Percentiles rank a stretch among this genome's conserved stretches.
Conservation (phyloP, 2,888 invertebrate species). For the Pyrrhia umbra region DNA sequence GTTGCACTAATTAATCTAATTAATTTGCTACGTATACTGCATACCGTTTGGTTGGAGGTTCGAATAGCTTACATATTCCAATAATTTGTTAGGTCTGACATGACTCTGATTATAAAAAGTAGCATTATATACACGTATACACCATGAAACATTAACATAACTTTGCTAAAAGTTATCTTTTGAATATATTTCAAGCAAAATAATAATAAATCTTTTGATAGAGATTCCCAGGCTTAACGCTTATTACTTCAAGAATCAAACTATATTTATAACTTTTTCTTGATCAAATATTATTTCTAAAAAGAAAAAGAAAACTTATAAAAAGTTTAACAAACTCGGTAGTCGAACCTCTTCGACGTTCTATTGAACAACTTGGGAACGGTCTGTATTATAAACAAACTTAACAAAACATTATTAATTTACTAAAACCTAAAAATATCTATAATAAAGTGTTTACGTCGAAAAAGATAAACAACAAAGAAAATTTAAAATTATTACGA, state of each 20-base stretch:
- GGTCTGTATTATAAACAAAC: slow-evolving; percentile 26
- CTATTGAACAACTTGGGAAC: slow-evolving; percentile 15
- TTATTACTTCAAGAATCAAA: no score
- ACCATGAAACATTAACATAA: not conserved
- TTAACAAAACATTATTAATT: slow-evolving; percentile 26
- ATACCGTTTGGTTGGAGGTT: slow-evolving; percentile 19
- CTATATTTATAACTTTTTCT: no score
- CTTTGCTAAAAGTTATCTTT: not conserved
- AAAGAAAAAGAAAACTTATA: slow-evolving; percentile 31
- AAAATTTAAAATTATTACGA: no score
- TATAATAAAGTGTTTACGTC: slow-evolving; percentile 22
- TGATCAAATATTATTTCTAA: slow-evolving; percentile 13
- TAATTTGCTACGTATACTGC: slow-evolving; percentile 30
- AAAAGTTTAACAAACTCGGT: slow-evolving; percentile 29
- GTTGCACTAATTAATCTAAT: slow-evolving; percentile 49
- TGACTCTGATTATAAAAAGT: not conserved
- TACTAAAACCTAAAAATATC: slow-evolving; percentile 22
- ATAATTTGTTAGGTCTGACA: slow-evolving; percentile 28
- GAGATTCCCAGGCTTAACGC: no score
- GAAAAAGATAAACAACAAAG: no score
- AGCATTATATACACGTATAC: not conserved
- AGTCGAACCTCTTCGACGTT: slow-evolving; percentile 21
- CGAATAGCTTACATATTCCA: slow-evolving; percentile 37
- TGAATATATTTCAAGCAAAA: not conserved
- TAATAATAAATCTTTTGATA: no score